Conservation (phyloP, 2,113 vertebrate genomes). For the Urocolius indicus region DNA sequence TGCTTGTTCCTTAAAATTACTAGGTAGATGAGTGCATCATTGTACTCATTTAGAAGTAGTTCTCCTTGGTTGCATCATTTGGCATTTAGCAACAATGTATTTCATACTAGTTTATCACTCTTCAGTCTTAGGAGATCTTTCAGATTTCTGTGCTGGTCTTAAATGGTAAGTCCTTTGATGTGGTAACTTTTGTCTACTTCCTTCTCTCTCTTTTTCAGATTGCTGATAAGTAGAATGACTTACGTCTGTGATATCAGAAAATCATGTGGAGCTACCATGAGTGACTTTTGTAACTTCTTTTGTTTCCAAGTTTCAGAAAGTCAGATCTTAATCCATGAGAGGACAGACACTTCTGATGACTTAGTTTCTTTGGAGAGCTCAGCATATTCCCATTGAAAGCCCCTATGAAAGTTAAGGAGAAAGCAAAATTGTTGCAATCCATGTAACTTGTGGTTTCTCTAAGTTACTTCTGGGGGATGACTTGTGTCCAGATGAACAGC, state of each 20-base stretch:
- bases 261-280: not conserved
- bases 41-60: not conserved
- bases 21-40: not conserved
- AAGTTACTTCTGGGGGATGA: not conserved
- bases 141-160: not conserved
- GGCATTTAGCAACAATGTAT: not conserved
- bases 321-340: not conserved
- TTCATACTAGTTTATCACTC: not conserved
- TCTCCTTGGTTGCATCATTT: not conserved
- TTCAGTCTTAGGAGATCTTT: not conserved
- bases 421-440: not conserved
- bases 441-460: not conserved
- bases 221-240: not conserved
- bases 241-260: not conserved
- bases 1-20: not conserved
- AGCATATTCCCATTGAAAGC: not conserved
- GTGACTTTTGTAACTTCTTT: not conserved
- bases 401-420: not conserved
- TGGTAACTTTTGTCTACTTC: not conserved
- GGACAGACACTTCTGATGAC: not conserved
- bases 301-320: not conserved
- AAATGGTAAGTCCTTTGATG: not conserved
- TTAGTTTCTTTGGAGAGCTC: not conserved
- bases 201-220: not conserved
- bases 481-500: not conserved